phyloP scores from a whole-genome alignment of 2,888 invertebrate species.

The Ceratothoa steindachneri region DNA sequence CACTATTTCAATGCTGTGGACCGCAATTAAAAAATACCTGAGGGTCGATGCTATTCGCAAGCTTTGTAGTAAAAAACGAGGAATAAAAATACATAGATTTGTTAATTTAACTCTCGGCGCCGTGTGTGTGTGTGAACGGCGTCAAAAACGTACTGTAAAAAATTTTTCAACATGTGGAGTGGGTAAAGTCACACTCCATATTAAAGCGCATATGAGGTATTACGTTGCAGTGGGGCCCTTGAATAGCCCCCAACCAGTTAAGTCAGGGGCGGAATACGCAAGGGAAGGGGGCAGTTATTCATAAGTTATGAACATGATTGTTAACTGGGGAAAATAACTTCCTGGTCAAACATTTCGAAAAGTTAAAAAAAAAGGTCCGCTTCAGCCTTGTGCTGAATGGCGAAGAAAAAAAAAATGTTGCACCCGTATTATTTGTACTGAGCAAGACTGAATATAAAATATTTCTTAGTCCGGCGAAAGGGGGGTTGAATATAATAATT shows the following conservation, averaged over 20 bases:
- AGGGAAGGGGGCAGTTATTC: too few relatives aligned
- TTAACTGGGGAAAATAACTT: conserved; percentile 18
- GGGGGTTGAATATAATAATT: too few relatives aligned
- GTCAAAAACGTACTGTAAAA: conserved; percentile 24
- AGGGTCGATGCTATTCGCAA: conserved; percentile 42
- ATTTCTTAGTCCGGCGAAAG: too few relatives aligned
- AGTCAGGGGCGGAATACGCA: too few relatives aligned
- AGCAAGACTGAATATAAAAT: conserved; percentile 40
- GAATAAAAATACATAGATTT: neutral
- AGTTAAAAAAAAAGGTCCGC: too few relatives aligned
- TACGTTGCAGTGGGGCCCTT: conserved; percentile 8
- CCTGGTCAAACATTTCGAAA: conserved; percentile 44
- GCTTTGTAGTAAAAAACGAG: neutral
- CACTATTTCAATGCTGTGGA: conserved; percentile 32
- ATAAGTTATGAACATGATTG: too few relatives aligned
- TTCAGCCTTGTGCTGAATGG: conserved; percentile 41
- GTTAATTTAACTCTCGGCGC: neutral
- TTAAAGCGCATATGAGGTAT: conserved; percentile 47
- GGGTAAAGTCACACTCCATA: conserved; percentile 21
- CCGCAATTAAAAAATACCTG: conserved; percentile 46
- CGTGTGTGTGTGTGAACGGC: neutral
- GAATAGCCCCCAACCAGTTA: too few relatives aligned
- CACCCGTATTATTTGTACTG: conserved; percentile 47
- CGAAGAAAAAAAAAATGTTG: too few relatives aligned
- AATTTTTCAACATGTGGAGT: conserved; percentile 31